Percentiles rank a stretch among this genome's conserved stretches.
phyloP scores from a whole-genome alignment of 2,888 invertebrate species.

The Drosophila maculinotata region DNA sequence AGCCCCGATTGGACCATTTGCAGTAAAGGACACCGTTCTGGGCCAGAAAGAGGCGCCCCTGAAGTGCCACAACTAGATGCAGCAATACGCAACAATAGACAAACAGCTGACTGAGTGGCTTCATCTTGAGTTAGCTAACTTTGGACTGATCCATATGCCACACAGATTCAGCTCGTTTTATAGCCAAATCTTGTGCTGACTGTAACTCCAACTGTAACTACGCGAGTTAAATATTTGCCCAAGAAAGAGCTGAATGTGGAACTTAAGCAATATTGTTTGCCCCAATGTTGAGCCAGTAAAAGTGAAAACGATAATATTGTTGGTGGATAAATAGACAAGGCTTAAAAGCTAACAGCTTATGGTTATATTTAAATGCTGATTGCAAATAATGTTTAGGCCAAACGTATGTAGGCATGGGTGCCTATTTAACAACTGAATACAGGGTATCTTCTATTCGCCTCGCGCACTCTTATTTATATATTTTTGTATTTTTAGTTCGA shows the following conservation, averaged over 20 bases:
- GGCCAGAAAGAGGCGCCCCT: slow-evolving; percentile 40
- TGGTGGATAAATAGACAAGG: too few species aligned
- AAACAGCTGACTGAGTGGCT: too few species aligned
- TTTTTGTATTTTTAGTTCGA: too few species aligned
- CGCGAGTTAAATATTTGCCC: slow-evolving; percentile 42
- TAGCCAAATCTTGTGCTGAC: neutral
- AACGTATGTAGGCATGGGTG: too few species aligned
- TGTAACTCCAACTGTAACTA: too few species aligned
- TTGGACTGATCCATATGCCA: slow-evolving; percentile 23
- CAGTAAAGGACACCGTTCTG: slow-evolving; percentile 49
- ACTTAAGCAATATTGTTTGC: slow-evolving; percentile 11
- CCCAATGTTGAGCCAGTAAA: slow-evolving; percentile 16
- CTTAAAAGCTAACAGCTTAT: too few species aligned
- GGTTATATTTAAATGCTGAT: too few species aligned
- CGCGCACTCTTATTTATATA: too few species aligned
- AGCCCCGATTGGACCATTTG: slow-evolving; percentile 36
- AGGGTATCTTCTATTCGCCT: too few species aligned
- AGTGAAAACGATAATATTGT: slow-evolving; percentile 29
- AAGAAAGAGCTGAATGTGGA: slow-evolving; percentile 31
- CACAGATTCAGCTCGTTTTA: slow-evolving; percentile 15
- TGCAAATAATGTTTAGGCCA: too few species aligned
- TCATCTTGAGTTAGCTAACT: slow-evolving; percentile 19
- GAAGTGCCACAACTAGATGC: slow-evolving; percentile 14
- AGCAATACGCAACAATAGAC: slow-evolving; percentile 13
- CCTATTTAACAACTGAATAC: too few species aligned